Evolutionary conservation across 2,888 invertebrate species (phyloP), one percentile per base, ranked within the genome.

Genomic region (Melanchra persicariae): DNA sequence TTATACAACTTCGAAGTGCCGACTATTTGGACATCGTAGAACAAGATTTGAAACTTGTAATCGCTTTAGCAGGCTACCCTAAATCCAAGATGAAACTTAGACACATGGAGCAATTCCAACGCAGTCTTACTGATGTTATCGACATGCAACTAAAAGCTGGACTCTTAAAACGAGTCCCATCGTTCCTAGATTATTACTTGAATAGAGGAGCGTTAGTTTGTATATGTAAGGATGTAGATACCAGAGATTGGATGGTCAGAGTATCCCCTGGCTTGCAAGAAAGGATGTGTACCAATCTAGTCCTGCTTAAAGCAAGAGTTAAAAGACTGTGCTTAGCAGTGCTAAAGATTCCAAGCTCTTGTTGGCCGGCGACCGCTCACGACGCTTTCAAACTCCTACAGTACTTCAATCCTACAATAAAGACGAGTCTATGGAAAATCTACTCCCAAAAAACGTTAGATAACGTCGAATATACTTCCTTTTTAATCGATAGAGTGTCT

Each of bases 121-220:
- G 88, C 0, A 91, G 91, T n/a, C 73, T 95, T 0, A 85, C 88
- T 3, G 92, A 92, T 10, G 90, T 95, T 1, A 92, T 93, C 19
- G 92, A 95, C 67, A 94, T 95, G 94, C 95, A 95, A 63, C 63
- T 93, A 0, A 93, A 95, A 79, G 90, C 90, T 0, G 93, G 93
- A 2, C 84, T 95, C 2, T 70, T 95, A 3, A 92, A 92, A 62
- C 91, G 88, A 30, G 88, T 89, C 0, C 95, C 95, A 0, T 82
- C 89, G 0, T 95, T 95, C 75, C 68, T 93, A 54, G 95, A 95
- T 82, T 95, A 94, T 66, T 95, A 95, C 70, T 71, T 95, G 26
- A 95, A 93, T 70, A 89, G 93, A 67, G 95, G 95, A 45, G 94
- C 95, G 0, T 90, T 95, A 34, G 93, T 95, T 2, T 95, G 94